Evolutionary conservation across 2,797 vertebrate species (phyloP).

Genomic region (Danionella dracula): DNA sequence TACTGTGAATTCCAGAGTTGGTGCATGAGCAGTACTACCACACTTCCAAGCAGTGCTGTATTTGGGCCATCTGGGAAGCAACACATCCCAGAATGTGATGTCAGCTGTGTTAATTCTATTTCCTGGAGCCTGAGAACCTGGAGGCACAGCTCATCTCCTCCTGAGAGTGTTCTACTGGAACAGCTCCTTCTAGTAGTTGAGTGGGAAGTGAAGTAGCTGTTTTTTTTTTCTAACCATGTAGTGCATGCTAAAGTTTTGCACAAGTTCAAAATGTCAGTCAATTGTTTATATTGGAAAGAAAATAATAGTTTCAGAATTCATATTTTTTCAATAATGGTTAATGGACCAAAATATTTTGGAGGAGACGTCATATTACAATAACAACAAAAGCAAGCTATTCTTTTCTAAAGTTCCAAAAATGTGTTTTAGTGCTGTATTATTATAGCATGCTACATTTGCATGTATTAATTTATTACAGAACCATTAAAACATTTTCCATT

Average conservation of each 20-base stretch:
- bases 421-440: not conserved
- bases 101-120: slow-evolving; percentile 28
- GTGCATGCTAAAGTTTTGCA: too few species aligned
- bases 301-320: too few species aligned
- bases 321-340: too few species aligned
- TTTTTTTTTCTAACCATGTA: too few species aligned
- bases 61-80: slow-evolving; percentile 6
- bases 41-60: not conserved
- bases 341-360: too few species aligned
- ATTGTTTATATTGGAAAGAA: too few species aligned
- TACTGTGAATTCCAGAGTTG: slow-evolving; percentile 14
- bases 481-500: not conserved
- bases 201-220: too few species aligned
- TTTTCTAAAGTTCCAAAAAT: not conserved
- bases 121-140: slow-evolving; percentile 26
- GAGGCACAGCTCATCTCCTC: not conserved
- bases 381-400: too few species aligned
- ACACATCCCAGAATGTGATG: slow-evolving; percentile 21
- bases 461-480: not conserved
- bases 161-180: not conserved
- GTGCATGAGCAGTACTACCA: not conserved
- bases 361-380: too few species aligned
- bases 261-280: too few species aligned
- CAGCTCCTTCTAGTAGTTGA: not conserved
- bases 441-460: not conserved